Conservation (phyloP, 1,140 invertebrate species). For the Aphelenchoides besseyi region DNA sequence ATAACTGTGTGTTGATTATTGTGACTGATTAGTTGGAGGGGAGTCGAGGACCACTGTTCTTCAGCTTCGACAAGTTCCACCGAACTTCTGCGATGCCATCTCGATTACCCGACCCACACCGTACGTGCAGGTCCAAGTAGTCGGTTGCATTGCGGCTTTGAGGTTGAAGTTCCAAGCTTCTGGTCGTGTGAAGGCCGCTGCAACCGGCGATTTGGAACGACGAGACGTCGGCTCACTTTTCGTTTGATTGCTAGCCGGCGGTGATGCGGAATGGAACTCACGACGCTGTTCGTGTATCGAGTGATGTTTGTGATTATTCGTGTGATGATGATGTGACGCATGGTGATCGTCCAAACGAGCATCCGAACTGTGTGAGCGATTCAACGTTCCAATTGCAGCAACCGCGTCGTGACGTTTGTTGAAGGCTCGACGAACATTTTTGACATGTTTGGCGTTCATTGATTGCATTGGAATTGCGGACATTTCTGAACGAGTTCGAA, state of each 20-base stretch:
- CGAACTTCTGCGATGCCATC: neutral
- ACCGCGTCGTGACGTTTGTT: neutral
- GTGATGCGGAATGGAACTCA: neutral
- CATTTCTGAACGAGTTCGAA: neutral
- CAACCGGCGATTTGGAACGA: neutral
- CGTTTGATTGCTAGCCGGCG: neutral
- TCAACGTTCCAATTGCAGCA: neutral
- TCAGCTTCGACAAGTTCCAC: too few relatives aligned
- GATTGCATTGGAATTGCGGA: neutral
- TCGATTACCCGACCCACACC: neutral
- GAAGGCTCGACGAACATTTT: neutral
- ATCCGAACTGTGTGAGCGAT: neutral
- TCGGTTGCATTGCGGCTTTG: neutral
- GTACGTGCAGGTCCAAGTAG: neutral
- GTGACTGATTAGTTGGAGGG: too few relatives aligned
- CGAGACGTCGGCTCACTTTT: neutral
- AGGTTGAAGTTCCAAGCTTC: neutral
- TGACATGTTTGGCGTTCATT: neutral
- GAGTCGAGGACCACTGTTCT: too few relatives aligned
- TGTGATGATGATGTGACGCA: neutral
- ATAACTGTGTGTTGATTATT: too few relatives aligned
- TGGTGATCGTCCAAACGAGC: neutral
- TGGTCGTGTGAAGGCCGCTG: neutral
- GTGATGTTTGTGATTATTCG: neutral
- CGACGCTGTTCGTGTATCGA: neutral